phyloP scores from a whole-genome alignment of 2,888 invertebrate species.

The Palloptera scutellata region DNA sequence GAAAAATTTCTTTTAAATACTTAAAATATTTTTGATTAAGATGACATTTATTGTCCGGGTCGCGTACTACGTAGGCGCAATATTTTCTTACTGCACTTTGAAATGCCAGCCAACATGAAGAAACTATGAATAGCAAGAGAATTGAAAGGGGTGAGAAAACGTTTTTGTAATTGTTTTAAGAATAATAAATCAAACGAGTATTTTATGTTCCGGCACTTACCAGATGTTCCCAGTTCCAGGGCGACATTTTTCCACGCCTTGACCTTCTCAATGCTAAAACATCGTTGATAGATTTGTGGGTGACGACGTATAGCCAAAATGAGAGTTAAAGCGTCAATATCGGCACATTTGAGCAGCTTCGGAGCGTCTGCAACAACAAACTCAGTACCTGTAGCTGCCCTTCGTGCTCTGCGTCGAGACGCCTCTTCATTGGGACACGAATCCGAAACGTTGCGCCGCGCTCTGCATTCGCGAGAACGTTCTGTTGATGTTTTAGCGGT shows the following conservation, averaged over 20 bases:
- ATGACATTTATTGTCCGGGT: constrained; percentile 39
- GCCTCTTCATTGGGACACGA: neutral
- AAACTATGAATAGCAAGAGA: constrained; percentile 36
- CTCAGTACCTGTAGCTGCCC: too few relatives aligned
- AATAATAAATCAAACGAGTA: too few relatives aligned
- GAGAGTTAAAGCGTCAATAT: constrained; percentile 39
- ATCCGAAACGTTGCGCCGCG: too few relatives aligned
- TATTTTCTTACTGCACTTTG: constrained; percentile 42
- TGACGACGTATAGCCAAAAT: constrained; percentile 40
- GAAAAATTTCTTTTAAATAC: constrained; percentile 44
- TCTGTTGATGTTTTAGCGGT: too few relatives aligned
- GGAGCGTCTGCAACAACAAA: too few relatives aligned
- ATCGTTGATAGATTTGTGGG: constrained; percentile 37
- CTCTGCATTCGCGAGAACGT: too few relatives aligned
- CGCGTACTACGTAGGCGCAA: constrained; percentile 39
- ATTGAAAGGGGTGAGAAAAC: neutral
- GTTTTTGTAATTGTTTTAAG: too few relatives aligned
- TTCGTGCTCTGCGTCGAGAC: too few relatives aligned
- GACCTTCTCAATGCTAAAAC: constrained; percentile 33
- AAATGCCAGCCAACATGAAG: constrained; percentile 44
- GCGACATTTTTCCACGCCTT: constrained; percentile 49
- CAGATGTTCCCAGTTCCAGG: constrained; percentile 38
- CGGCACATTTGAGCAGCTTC: constrained; percentile 11
- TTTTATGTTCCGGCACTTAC: constrained; percentile 32
- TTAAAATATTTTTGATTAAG: constrained; percentile 46